Base-by-base conservation (phyloP, 2,113 vertebrate genomes). In the Ardeotis arabs region DNA sequence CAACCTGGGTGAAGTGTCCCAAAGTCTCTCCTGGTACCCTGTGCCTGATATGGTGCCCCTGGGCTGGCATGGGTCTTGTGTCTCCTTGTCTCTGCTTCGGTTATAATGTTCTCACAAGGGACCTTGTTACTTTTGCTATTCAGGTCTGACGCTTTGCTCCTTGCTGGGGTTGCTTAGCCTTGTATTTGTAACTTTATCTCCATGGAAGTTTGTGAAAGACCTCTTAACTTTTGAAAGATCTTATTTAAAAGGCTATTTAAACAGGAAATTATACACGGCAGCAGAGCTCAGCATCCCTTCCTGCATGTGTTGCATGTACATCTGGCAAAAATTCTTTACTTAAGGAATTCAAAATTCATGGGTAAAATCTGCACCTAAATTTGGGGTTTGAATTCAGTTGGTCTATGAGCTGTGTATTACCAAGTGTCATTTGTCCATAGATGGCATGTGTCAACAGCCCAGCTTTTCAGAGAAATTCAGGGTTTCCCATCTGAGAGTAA, bases 61-160 rank as follows among this genome's bases (percentile, higher is more conserved):
- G 6, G 68, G 9, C 52, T 60, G 39, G 2, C 2, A 1, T 3
- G 63, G 33, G 25, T 11, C 59, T 47, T 1, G 2, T 12, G 55
- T 75, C 50, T 45, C 27, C 80, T n/a, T 41, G 31, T 39, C 18
- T 50, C 41, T 53, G 25, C 39, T 64, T 29, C 12, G 13, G 77
- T 4, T 37, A 6, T 4, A 25, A 35, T 7, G 5, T 24, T 29
- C 14, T 77, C 17, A 4, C 50, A 3, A 12, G 47, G 49, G 17
- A 25, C 33, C 52, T 14, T 35, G 8, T 8, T 67, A 18, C 12
- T 49, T 37, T 14, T 79, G 28, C 27, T 59, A 39, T 7, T 13
- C 6, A 2, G 6, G 12, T 5, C 37, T 66, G 64, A 6, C n/a
- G 45, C 17, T 37, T 4, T 19, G 8, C 23, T 37, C 37, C 27